Base-by-base conservation (phyloP, 1,140 invertebrate species). In the Cepaea nemoralis region DNA sequence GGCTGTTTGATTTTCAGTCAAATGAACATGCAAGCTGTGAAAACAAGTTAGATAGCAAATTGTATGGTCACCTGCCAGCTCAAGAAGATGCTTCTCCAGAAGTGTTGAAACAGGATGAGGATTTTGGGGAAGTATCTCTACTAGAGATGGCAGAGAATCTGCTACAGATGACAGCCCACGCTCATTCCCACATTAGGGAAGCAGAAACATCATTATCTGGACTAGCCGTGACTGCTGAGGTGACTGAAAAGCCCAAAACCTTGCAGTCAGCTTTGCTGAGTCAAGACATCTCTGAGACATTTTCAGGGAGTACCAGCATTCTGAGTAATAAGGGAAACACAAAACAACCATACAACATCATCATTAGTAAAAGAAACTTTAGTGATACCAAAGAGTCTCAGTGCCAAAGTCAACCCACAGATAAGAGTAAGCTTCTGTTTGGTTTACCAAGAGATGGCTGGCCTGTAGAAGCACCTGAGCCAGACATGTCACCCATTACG, bases 141-240 rank as follows among this genome's bases (percentile, higher is more conserved):
- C 77, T 86, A 48, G 82, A 86, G 50, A 83, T 86, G 82, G 81
- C 85, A 31, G 83, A 86, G 63, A 85, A 85, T 71, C 50, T 86
- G 19, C 35, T 86, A 39, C 83, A 86, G 70, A 86, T 86, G 83
- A 85, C 83, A 35, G 81, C 80, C 6, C 82, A 84, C 48, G 77
- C 82, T 77, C 76, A 82, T 48, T 80, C 63, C 19, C 77, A 76
- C 40, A 83, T 84, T 1, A 48, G 67, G 42, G 73, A 77, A 69
- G 39, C 69, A 22, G 70, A 83, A 27, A 50, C 55, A 37, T 59
- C 66, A 33, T 66, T 59, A 0, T 27, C 40, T 22, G 59, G n/a
- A 31, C 6, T 31, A 31, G 50, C 31, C 12, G 33, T 16, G 6
- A n/a, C 5, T 27, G 5, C 10, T 35, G 24, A 10, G 19, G 63